Base-by-base conservation (phyloP, 2,113 vertebrate genomes). In the Carlito syrichta region DNA sequence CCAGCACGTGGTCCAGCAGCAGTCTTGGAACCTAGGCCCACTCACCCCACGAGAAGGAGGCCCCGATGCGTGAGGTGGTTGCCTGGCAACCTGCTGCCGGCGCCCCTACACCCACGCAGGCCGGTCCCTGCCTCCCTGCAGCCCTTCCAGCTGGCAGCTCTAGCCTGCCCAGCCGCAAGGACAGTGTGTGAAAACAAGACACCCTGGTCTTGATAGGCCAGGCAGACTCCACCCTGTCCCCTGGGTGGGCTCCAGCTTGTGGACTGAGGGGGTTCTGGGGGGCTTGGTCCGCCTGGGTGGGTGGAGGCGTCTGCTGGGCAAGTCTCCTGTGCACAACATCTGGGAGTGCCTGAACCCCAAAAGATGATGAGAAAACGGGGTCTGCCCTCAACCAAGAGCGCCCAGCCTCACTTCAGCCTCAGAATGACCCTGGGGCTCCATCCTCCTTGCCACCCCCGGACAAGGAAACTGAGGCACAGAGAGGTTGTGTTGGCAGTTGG, bases 81-180 rank as follows among this genome's bases (percentile, higher is more conserved):
- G 97, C 97, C 66, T 94, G 96, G 96, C 97, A 97, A 98, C 97
- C 60, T 0, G 2, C 71, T 58, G 85, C 93, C 86, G 58, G 88
- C 1, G 71, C 73, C 95, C 96, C 95, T 22, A 14, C 27, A 5
- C 96, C 90, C 87, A 95, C 50, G 74, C 96, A 77, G 92, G 32
- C 81, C 22, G 1, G 52, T 56, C 95, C 89, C 94, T 19, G 50
- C 93, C 82, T 88, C 82, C 14, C 2, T 52, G 54, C 52, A 2
- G 88, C 88, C 89, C 79, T 74, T 91, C 69, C 58, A 14, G 54
- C 93, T 83, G 11, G 2, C 71, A 71, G 86, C 71, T 63, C 73
- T 38, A 8, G 86, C 73, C 54, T 50, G 40, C 48, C 77, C 43
- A 77, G 68, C 76, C 48, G 27, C 19, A 32, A 66, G 89, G 56